Base-by-base conservation (phyloP, 1,140 invertebrate species). In the Asbolus verrucosus region DNA sequence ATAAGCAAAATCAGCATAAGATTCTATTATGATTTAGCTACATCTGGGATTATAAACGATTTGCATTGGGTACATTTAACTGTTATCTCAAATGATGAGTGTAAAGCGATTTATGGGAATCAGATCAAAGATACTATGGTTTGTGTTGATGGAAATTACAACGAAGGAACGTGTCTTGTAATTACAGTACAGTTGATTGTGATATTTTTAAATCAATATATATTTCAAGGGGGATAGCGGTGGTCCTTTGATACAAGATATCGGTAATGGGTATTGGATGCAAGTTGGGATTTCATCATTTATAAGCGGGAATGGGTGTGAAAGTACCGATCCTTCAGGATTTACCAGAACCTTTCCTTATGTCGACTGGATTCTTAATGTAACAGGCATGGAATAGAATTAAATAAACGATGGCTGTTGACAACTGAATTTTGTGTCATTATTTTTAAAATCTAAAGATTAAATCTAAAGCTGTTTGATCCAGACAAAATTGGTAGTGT, bases 251-350 rank as follows among this genome's bases (percentile, higher is more conserved):
- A 16, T 46, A 46, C 19, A 21, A 9, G 14, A 19, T 1, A 3
- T 27, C 1, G 46, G 46, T 6, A 24, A n/a, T 0, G n/a, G 18
- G 2, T 19, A 13, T 24, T 1, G 11, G 19, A 21, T 24, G 11
- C 19, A 27, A 13, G 46, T 54, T 8, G 46, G 46, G 3, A n/a
- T 54, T 27, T 24, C 46, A 2, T 18, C 19, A 5, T 54, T 54
- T 13, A 13, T 54, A 18, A 54, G 46, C 21, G 19, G 19, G 3
- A 24, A 54, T 30, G 46, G 46, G 11, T 54, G 46, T 54, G 46
- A 54, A 54, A 54, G 46, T 54, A 11, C 19, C 1, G 46, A 54
- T 54, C 46, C 46, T 15, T 54, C 46, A 11, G 46, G 46, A 27
- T 54, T 27, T 6, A 54, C 46, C 6, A 24, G 21, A 21, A 27